These are phyloP conservation scores for Cephonodes hylas DNA, from an alignment of 2,888 invertebrate species.

Conservation along the genomic window DNA sequence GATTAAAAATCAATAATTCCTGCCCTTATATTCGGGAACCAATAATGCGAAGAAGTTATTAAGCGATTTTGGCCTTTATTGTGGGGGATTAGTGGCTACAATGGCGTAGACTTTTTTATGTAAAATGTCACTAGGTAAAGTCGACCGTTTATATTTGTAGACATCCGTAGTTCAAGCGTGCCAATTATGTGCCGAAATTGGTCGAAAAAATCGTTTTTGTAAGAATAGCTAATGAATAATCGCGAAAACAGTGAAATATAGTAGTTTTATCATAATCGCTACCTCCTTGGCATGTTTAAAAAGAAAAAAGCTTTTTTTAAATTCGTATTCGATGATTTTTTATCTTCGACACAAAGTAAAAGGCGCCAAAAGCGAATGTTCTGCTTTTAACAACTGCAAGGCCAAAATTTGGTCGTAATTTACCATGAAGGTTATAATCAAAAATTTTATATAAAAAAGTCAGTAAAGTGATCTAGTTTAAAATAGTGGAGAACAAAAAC, in stretches of 20 bases:
- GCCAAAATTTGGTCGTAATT: no score
- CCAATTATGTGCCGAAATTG: conserved; percentile 6
- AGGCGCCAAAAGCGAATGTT: neutral
- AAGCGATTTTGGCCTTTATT: neutral
- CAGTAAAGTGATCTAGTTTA: no score
- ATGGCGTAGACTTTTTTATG: neutral
- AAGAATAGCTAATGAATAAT: neutral
- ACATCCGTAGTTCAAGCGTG: neutral
- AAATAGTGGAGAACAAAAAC: no score
- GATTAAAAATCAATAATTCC: conserved; percentile 11
- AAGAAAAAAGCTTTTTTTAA: neutral
- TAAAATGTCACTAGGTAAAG: conserved; percentile 1
- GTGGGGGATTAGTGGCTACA: neutral
- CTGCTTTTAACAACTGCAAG: no score
- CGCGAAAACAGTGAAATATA: neutral
- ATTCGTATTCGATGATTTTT: no score
- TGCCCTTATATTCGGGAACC: neutral
- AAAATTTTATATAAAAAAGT: no score
- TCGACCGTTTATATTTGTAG: conserved; percentile 12
- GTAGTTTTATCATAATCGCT: neutral
- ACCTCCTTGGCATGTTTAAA: neutral
- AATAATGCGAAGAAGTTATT: neutral
- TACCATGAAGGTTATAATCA: no score
- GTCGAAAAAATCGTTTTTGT: neutral
- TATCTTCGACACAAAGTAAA: no score